Evolutionary conservation across 2,888 invertebrate species (phyloP).

Genomic region (Eupithecia vulgata): DNA sequence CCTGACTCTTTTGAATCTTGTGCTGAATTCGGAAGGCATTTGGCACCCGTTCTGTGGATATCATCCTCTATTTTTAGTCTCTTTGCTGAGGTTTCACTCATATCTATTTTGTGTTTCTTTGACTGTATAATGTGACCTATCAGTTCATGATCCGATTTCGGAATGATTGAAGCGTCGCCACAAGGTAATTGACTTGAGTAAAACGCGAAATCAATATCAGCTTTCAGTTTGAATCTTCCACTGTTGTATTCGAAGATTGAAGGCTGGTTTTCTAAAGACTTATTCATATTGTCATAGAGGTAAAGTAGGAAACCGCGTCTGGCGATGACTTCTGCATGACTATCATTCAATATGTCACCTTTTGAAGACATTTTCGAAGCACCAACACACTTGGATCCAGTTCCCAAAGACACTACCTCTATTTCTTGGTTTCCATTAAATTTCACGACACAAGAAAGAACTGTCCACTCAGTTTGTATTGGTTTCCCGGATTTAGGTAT

Average conservation of each 20-base stretch:
- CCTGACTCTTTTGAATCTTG: slow-evolving; percentile 86
- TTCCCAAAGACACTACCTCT: slow-evolving; percentile 91
- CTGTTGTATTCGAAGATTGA: slow-evolving; percentile 64
- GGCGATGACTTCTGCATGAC: slow-evolving; percentile 95
- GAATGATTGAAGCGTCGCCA: slow-evolving; percentile 96
- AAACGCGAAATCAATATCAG: slow-evolving; percentile 89
- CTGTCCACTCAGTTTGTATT: slow-evolving; percentile 90
- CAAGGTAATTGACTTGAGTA: slow-evolving; percentile 95
- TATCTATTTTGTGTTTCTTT: slow-evolving; percentile 55
- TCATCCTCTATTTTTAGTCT: slow-evolving; percentile 55
- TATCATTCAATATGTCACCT: slow-evolving; percentile 93
- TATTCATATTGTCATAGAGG: slow-evolving; percentile 86
- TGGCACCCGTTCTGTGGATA: slow-evolving; percentile 94
- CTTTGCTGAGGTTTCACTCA: slow-evolving; percentile 53
- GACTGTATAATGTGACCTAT: slow-evolving; percentile 61
- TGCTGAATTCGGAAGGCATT: slow-evolving; percentile 84
- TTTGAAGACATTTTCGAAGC: slow-evolving; percentile 84
- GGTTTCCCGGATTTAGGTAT: slow-evolving; percentile 94
- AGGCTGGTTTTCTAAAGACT: slow-evolving; percentile 56
- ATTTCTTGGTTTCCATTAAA: slow-evolving; percentile 65
- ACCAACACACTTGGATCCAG: slow-evolving; percentile 96
- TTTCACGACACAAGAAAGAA: slow-evolving; percentile 89
- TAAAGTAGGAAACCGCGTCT: slow-evolving; percentile 92
- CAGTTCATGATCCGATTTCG: slow-evolving; percentile 71
- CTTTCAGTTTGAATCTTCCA: slow-evolving; percentile 78